A percentile compares a stretch with the other conserved stretches of the same genome.
These are phyloP conservation scores for Chrysodeixis includens DNA, from an alignment of 2,888 invertebrate species.

Conservation along the genomic window DNA sequence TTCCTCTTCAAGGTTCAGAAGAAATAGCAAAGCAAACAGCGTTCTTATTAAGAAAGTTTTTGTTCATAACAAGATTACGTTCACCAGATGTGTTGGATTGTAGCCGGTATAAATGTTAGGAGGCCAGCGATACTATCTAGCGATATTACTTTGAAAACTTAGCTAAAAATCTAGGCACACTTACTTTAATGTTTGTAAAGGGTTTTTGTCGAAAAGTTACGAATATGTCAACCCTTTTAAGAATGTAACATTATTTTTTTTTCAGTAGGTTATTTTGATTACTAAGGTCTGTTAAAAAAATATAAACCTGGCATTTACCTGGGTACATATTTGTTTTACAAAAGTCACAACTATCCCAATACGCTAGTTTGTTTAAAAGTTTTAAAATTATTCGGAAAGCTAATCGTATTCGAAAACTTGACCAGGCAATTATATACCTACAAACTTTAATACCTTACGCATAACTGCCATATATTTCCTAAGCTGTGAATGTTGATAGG, in stretches of 20 bases:
- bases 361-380: too few relatives aligned
- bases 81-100: constrained; percentile 86
- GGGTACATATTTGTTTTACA: too few relatives aligned
- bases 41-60: constrained; percentile 88
- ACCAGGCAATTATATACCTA: too few relatives aligned
- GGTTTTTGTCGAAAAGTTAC: not conserved
- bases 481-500: not conserved
- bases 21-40: constrained; percentile 78
- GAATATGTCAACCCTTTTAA: too few relatives aligned
- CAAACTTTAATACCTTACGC: too few relatives aligned
- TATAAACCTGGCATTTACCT: too few relatives aligned
- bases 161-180: constrained; percentile 16
- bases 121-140: constrained; percentile 50
- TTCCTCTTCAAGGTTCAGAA: constrained; percentile 66
- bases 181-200: constrained; percentile 10
- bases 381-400: too few relatives aligned
- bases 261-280: too few relatives aligned
- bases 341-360: too few relatives aligned
- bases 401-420: too few relatives aligned
- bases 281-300: too few relatives aligned
- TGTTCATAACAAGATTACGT: constrained; percentile 87
- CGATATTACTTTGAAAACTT: constrained; percentile 45
- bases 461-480: not conserved
- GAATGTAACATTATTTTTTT: too few relatives aligned
- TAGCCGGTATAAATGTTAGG: constrained; percentile 76